Evolutionary conservation across 2,113 vertebrate species (phyloP).

Genomic region (Oryzias javanicus): DNA sequence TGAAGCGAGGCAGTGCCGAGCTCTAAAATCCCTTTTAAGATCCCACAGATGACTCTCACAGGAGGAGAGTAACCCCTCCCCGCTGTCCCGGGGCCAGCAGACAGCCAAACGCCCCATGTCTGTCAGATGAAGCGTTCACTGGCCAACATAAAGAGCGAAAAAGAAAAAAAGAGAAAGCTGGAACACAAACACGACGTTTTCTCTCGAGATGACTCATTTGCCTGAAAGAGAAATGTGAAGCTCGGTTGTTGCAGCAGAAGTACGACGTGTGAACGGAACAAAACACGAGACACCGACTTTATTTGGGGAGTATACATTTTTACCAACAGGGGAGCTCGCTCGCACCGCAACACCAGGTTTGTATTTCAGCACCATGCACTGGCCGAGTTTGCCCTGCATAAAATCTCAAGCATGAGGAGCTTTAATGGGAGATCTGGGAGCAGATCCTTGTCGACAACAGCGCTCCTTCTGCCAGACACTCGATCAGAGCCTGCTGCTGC

Average conservation of each 20-base stretch:
- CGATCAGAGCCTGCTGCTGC: constrained; percentile 50
- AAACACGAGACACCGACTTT: background rate
- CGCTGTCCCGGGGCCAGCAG: constrained; percentile 37
- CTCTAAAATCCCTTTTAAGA: constrained; percentile 53
- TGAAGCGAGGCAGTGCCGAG: constrained; percentile 51
- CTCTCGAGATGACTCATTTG: background rate
- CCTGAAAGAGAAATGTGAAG: constrained; percentile 14
- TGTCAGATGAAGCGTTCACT: constrained; percentile 40
- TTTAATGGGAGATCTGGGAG: constrained; percentile 67
- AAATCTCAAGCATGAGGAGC: constrained; percentile 62
- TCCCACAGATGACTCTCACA: constrained; percentile 44
- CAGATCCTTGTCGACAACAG: constrained; percentile 61
- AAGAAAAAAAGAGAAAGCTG: background rate
- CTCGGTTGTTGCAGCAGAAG: constrained; percentile 10
- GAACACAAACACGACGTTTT: constrained; percentile 5
- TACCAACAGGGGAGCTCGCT: constrained; percentile 41
- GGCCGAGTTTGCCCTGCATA: constrained; percentile 41
- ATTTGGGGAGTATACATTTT: constrained; percentile 9
- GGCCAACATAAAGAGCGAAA: constrained; percentile 14
- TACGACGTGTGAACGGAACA: constrained; percentile 8
- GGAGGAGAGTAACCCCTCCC: constrained; percentile 45
- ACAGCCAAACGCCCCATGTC: constrained; percentile 42
- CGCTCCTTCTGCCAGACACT: constrained; percentile 52
- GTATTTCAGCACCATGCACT: constrained; percentile 34
- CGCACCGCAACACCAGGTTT: constrained; percentile 14